Evolutionary conservation across 2,888 invertebrate species (phyloP), one percentile per base, ranked within the genome.

Genomic region (Cotesia congregata): DNA sequence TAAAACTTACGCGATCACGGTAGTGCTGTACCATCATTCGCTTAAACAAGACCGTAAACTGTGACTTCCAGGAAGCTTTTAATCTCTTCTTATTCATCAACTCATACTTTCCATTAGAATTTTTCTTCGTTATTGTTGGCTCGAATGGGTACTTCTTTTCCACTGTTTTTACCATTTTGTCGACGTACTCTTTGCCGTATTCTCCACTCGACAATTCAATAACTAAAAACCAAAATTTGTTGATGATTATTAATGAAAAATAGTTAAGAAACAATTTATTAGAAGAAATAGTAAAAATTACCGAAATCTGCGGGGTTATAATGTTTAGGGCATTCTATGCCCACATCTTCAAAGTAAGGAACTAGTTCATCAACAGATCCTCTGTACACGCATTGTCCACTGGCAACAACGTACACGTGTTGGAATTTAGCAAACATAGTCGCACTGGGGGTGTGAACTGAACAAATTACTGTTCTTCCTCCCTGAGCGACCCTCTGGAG

Each of bases 291-390:
- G 9, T 3, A 12, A 50, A 50, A 50, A 50, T 93, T 93, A 97
- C 97, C 93, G 90, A 97, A 98, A 91, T 98, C 98, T 5, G 98
- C 98, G 0, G 98, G 98, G 90, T 98, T 98, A 87, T 98, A 97
- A 82, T 97, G 97, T 79, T 92, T 93, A 0, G 98, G 98, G 87
- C 98, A 98, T 40, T 94, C 92, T 60, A 97, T 90, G 61, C 94
- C 95, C 72, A 97, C 90, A 7, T 93, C 92, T 9, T 93, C 91
- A 74, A 98, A 91, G 89, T 95, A 98, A 0, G 96, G 95, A 40
- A 98, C 94, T 1, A 98, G 93, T 17, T 95, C 93, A 1, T 91
- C 90, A 0, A 95, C 93, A 0, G 93, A 92, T 1, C 98, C 98
- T 84, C 97, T 94, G 89, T 97, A 98, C 5, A 96, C 94, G 87